Conservation (phyloP, 2,113 vertebrate species). For the Clarias batrachus region DNA sequence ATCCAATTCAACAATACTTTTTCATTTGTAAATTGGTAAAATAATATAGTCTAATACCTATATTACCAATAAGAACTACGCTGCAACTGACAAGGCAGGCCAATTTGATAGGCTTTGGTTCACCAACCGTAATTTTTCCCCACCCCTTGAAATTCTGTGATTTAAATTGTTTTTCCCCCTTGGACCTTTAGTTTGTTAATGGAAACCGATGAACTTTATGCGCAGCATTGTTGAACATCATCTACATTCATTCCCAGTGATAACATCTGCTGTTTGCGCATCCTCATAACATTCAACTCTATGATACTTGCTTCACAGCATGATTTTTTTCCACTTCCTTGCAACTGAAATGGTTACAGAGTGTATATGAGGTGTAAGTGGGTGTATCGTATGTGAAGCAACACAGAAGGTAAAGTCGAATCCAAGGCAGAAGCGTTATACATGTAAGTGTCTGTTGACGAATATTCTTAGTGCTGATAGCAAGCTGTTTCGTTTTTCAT, state of each 20-base stretch:
- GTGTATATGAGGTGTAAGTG: constrained; percentile 13
- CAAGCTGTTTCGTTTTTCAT: background rate
- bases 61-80: too few species aligned
- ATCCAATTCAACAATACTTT: background rate
- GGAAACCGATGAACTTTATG: constrained; percentile 25
- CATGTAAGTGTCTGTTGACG: background rate
- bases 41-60: background rate
- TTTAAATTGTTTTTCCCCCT: background rate
- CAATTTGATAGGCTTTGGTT: background rate
- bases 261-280: background rate
- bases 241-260: background rate
- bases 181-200: background rate
- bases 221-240: background rate
- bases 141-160: constrained; percentile 30
- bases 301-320: background rate
- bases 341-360: background rate
- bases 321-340: constrained; percentile 54
- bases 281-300: background rate
- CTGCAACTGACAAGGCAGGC: background rate
- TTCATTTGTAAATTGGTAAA: background rate
- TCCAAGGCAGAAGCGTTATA: background rate
- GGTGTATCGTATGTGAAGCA: constrained; percentile 32
- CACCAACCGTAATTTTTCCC: background rate
- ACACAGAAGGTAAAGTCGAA: background rate
- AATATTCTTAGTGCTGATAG: background rate